phyloP scores from a whole-genome alignment of 2,797 vertebrate genomes.

The Muscicapa comitata region DNA sequence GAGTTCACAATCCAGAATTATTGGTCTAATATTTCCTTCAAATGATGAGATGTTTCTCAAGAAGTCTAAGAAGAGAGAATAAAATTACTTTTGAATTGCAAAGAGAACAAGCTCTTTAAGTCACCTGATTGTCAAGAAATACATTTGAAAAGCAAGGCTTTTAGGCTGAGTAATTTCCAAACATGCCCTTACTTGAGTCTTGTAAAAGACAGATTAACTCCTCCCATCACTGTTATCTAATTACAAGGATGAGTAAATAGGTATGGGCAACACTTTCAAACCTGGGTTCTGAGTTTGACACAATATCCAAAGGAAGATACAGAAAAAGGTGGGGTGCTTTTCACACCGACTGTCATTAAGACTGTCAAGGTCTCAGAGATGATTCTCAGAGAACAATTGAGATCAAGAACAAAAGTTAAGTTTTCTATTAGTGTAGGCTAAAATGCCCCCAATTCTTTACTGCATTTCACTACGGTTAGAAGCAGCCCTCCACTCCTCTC shows the following conservation, averaged over 20 bases:
- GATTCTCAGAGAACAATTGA: not conserved
- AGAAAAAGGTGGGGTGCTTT: not conserved
- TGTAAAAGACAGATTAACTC: slow-evolving; percentile 35
- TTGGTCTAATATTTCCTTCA: not conserved
- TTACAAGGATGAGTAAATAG: slow-evolving; percentile 65
- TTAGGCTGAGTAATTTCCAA: slow-evolving; percentile 47
- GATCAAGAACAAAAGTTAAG: not conserved
- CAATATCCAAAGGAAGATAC: slow-evolving; percentile 25
- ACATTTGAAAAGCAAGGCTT: not conserved
- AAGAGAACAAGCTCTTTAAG: not conserved
- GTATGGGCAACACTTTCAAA: slow-evolving; percentile 56
- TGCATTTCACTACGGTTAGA: not conserved
- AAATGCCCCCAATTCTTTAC: accelerated
- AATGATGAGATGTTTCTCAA: not conserved
- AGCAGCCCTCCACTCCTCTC: no score
- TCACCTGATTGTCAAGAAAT: not conserved
- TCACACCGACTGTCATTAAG: not conserved
- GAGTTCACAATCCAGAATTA: not conserved
- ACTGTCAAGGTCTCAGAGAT: not conserved
- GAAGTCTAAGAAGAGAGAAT: not conserved
- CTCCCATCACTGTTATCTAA: slow-evolving; percentile 66
- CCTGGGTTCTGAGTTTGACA: slow-evolving; percentile 32
- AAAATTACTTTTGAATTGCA: not conserved
- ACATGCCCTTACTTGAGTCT: slow-evolving; percentile 44
- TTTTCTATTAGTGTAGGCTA: not conserved